Evolutionary conservation across 92 coral and sea anemone species (phyloP), one percentile per base, ranked within the genome.

Genomic region (Zoanthus sociatus): DNA sequence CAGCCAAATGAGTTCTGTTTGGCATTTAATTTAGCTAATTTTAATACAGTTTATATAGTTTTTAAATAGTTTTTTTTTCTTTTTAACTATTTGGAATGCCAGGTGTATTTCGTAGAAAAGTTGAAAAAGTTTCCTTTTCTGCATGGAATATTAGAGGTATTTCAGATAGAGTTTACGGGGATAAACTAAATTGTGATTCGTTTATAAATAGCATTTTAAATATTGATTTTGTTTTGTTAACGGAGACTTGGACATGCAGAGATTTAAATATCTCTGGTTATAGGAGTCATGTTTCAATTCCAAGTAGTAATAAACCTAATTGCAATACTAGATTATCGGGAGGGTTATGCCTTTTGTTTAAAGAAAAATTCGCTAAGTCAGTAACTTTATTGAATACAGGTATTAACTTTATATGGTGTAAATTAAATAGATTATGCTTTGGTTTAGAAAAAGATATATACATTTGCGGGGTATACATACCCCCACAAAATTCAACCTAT

Each of bases 111-210:
- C 64, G 47, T 50, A 76, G 61, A 51, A n/a, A 47, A 20, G 66
- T 6, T 79, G 42, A 79, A 7, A 79, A 58, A 42, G 11, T 86
- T 45, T 63, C 89, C 76, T 50, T 86, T 86, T 72, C 82, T 71
- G 72, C 89, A 15, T 86, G 89, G 89, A 86, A 86, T 63, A 86
- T 86, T 70, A 64, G 76, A 33, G 89, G 89, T 48, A 78, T 86
- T 32, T 45, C 54, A 55, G 71, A 71, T 55, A 86, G 69, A 37
- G 66, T 64, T 18, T n/a, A 72, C 44, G 84, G 89, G 7, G 75
- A 86, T 60, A 86, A 86, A 46, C 61, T 79, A 9, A 13, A 77
- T 50, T 72, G 58, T 55, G 72, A 54, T 63, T 77, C 48, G 54
- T 73, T 74, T 74, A 13, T 74, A 51, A 63, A 86, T 69, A 12